Conservation (phyloP, 2,888 invertebrate species). For the Sicus ferrugineus region DNA sequence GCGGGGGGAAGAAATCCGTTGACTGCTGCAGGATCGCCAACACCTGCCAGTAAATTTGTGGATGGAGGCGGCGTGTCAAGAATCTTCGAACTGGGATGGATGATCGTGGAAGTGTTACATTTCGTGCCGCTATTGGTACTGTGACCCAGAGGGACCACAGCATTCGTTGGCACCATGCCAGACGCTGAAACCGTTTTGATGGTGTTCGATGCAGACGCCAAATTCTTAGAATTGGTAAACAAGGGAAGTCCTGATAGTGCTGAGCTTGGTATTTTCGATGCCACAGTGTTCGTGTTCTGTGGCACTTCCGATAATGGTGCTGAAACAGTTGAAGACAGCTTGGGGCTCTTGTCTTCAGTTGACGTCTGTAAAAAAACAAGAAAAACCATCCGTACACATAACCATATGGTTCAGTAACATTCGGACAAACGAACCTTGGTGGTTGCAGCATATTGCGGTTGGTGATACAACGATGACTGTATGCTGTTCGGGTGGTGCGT, state of each 20-base stretch:
- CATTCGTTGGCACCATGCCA: conserved; percentile 25
- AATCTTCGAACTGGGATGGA: conserved; percentile 23
- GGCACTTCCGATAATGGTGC: conserved; percentile 7
- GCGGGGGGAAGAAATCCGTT: conserved; percentile 18
- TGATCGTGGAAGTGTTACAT: conserved; percentile 1
- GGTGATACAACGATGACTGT: conserved; percentile 18
- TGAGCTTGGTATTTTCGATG: conserved; percentile 12
- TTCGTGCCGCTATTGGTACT: background rate
- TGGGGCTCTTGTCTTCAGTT: conserved; percentile 29
- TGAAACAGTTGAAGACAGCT: conserved; percentile 23
- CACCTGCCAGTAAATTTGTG: conserved; percentile 2
- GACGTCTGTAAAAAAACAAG: background rate
- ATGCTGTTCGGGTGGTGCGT: conserved; percentile 37
- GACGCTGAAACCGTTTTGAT: conserved; percentile 6
- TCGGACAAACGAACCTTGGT: conserved; percentile 6
- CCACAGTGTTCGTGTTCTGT: background rate
- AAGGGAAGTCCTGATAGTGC: conserved; percentile 25
- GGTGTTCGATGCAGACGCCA: conserved; percentile 13
- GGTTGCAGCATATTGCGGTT: conserved; percentile 18
- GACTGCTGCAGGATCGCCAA: conserved; percentile 11
- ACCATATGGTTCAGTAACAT: background rate
- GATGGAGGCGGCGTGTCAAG: conserved; percentile 14
- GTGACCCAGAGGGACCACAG: conserved; percentile 19
- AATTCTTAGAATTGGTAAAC: conserved; percentile 24
- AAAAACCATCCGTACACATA: background rate